Evolutionary conservation across 2,888 invertebrate genomes (phyloP).

Genomic region (Alviniconcha strummeri): DNA sequence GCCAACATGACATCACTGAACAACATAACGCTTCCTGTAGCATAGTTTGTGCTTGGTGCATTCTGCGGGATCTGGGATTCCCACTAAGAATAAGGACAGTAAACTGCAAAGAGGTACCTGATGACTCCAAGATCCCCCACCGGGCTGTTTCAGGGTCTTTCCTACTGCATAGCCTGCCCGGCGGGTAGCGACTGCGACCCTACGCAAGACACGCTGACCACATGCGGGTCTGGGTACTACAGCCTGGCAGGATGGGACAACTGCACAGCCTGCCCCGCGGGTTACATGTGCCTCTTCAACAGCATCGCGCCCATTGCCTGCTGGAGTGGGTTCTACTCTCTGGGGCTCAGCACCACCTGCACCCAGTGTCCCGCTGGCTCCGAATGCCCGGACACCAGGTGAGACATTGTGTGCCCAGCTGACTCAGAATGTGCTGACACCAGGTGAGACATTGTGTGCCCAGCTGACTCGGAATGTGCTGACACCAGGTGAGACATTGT

Average conservation of each 20-base stretch:
- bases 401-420: constrained; percentile 47
- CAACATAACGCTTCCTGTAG: too few relatives aligned
- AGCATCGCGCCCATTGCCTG: constrained; percentile 54
- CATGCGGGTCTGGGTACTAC: constrained; percentile 59
- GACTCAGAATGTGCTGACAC: constrained; percentile 58
- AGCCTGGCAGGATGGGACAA: constrained; percentile 57
- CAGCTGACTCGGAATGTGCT: constrained; percentile 60
- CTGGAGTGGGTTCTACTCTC: constrained; percentile 58
- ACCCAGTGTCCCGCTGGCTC: constrained; percentile 61
- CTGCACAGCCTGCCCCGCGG: constrained; percentile 62
- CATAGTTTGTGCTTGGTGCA: too few relatives aligned
- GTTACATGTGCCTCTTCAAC: constrained; percentile 58
- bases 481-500: constrained; percentile 42
- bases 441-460: constrained; percentile 48
- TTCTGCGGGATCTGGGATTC: too few relatives aligned
- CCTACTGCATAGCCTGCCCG: constrained; percentile 55
- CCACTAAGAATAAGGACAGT: too few relatives aligned
- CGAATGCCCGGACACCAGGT: constrained; percentile 55
- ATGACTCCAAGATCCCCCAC: too few relatives aligned
- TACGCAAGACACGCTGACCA: constrained; percentile 42
- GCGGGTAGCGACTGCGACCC: constrained; percentile 59
- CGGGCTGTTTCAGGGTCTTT: constrained; percentile 34
- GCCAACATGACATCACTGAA: too few relatives aligned
- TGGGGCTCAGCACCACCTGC: constrained; percentile 56
- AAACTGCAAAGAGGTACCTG: too few relatives aligned